Evolutionary conservation across 2,113 vertebrate genomes (phyloP), one percentile per base, ranked within the genome.

Genomic region (Lasiurus borealis): DNA sequence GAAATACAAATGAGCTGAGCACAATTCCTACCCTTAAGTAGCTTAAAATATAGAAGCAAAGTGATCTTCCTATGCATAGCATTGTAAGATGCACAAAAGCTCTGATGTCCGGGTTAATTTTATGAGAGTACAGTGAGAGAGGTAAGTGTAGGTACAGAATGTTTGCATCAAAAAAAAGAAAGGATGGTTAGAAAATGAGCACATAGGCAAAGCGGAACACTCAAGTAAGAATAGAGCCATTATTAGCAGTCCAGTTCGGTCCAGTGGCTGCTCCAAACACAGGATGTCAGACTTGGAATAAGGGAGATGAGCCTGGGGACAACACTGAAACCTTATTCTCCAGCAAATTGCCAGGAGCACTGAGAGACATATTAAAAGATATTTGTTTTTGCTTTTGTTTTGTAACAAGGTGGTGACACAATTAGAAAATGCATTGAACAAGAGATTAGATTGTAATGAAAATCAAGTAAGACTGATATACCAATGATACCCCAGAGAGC

Each of bases 371-470:
- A 91, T 73, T 93, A 85, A 93, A 95, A 95, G 46, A 85, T 93
- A 92, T 66, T 90, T 91, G 64, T 91, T 95, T 96, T 91, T 85
- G 80, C 86, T 87, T 93, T 81, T 85, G 52, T 88, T 94, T 94
- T 95, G 31, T 92, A 69, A 77, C 21, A 83, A 44, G 59, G 44
- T 92, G 71, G 90, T 77, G 72, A 81, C 92, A 96, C 90, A 87
- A 94, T 96, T 97, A 97, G 84, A 85, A 95, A 96, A 85, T 62
- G 66, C 87, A 88, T 94, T 82, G 52, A 80, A 76, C 50, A 76
- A 87, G 84, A 96, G 80, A 93, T 93, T 91, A 90, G 59, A 90
- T 76, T 84, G 8, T 73, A 84, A 92, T 95, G 81, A 85, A 96
- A 95, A 75, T 94, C 81, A 85, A 95, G 52, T 76, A 91, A 96